These are phyloP conservation scores for Acrossocheilus wenchowensis DNA, from an alignment of 2,797 vertebrate genomes.

Conservation along the genomic window DNA sequence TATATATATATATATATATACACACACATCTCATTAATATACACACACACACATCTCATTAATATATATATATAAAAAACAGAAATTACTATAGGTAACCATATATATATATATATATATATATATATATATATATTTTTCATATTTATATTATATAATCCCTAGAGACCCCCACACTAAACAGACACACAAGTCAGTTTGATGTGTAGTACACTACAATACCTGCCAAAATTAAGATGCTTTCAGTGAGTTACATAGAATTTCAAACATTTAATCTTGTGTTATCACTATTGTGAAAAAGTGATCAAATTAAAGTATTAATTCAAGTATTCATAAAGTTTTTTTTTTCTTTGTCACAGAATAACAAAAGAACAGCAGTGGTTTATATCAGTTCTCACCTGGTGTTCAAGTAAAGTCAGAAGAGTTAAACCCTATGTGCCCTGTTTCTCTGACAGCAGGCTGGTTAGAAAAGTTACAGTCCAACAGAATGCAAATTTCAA, in stretches of 20 bases:
- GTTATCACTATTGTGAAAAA: not conserved
- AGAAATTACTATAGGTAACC: no score
- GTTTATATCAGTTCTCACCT: not conserved
- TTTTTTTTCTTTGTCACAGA: not conserved
- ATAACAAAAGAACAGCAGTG: slow-evolving; percentile 13
- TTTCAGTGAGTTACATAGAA: not conserved
- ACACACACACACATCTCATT: no score
- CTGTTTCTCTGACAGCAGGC: not conserved
- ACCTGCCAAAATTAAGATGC: no score
- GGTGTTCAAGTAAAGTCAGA: not conserved
- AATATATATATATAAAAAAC: no score
- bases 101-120: no score
- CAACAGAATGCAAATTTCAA: not conserved
- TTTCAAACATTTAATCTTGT: not conserved
- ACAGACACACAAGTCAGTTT: not conserved
- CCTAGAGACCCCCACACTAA: not conserved
- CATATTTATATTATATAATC: not conserved
- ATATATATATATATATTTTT: no score
- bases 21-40: no score
- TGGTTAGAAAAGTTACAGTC: not conserved
- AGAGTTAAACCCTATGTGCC: not conserved
- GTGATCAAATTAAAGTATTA: not conserved
- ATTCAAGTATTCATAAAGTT: not conserved
- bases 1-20: no score
- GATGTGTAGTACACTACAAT: not conserved